These are phyloP conservation scores for Copsychus sechellarum DNA, from an alignment of 2,113 vertebrate genomes.

Conservation along the genomic window DNA sequence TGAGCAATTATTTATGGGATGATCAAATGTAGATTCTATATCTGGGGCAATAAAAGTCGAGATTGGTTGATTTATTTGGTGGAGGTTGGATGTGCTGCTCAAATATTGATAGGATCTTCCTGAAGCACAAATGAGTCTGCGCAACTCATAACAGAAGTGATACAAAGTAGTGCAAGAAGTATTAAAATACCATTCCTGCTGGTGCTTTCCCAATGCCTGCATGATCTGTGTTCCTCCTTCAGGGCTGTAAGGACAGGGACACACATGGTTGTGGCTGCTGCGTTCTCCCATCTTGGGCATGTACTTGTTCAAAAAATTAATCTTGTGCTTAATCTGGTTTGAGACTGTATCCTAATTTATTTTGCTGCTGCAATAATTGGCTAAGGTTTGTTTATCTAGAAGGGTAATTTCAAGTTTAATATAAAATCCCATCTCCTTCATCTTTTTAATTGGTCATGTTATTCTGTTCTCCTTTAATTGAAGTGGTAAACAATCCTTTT, in stretches of 20 bases:
- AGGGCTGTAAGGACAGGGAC: neutral
- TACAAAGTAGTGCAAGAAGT: neutral
- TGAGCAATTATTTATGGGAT: constrained; percentile 17
- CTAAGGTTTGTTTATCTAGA: neutral
- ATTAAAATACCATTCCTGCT: neutral
- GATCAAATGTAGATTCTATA: neutral
- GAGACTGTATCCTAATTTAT: neutral
- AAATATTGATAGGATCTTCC: neutral
- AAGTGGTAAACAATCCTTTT: neutral
- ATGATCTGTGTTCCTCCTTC: neutral
- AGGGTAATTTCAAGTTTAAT: constrained; percentile 1
- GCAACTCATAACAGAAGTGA: neutral
- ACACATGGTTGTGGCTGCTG: accelerated
- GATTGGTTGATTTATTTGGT: neutral
- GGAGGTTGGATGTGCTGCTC: neutral
- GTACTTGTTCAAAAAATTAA: neutral
- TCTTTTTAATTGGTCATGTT: neutral
- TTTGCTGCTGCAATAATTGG: neutral
- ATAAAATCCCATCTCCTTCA: neutral
- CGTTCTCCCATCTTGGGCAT: neutral
- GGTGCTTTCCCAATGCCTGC: neutral
- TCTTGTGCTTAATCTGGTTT: neutral
- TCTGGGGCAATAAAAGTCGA: neutral
- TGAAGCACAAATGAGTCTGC: neutral
- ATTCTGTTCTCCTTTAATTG: neutral